These are phyloP conservation scores for Spodoptera littoralis DNA, from an alignment of 2,888 invertebrate species.

Conservation along the genomic window DNA sequence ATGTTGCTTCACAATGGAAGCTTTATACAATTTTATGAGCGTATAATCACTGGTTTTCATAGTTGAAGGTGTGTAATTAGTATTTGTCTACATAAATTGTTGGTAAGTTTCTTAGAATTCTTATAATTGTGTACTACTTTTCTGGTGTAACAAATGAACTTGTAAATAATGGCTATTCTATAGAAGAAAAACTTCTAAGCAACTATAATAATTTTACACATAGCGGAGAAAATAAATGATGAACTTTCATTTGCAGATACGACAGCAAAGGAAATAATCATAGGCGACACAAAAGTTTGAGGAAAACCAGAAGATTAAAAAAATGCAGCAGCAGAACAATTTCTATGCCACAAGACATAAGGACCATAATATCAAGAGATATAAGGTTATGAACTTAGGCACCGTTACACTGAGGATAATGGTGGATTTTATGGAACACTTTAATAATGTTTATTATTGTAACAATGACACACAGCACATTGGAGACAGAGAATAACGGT, in stretches of 20 bases:
- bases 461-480: conserved; percentile 4
- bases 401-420: conserved; percentile 31
- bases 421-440: conserved; percentile 33
- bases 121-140: background rate
- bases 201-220: too few species aligned
- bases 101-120: conserved; percentile 14
- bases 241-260: too few species aligned
- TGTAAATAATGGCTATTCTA: too few species aligned
- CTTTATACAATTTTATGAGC: conserved; percentile 36
- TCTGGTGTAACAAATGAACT: conserved; percentile 7
- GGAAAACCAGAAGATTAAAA: background rate
- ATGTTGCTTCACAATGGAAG: conserved; percentile 38
- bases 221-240: too few species aligned
- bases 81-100: conserved; percentile 19
- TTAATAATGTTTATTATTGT: conserved; percentile 36
- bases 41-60: conserved; percentile 31
- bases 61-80: conserved; percentile 38
- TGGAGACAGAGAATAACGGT: too few species aligned
- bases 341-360: conserved; percentile 1
- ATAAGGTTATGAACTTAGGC: conserved; percentile 17
- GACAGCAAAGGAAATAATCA: too few species aligned
- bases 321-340: background rate
- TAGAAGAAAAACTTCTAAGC: too few species aligned
- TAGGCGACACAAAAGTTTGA: too few species aligned
- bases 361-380: conserved; percentile 14